Conservation (phyloP, 1,140 invertebrate species). For the Drosophila auraria region DNA sequence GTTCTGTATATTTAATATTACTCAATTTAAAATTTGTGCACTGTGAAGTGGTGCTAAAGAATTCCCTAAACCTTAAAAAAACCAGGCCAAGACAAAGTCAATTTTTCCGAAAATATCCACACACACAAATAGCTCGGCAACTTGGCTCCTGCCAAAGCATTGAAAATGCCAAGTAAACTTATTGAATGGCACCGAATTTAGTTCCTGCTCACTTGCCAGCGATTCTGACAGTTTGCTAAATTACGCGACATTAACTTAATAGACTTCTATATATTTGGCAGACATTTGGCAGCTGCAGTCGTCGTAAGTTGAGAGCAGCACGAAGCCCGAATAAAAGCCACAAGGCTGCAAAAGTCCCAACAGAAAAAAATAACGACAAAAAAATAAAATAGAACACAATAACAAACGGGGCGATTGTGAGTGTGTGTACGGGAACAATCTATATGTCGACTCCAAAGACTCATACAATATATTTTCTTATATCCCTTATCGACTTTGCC, state of each 20-base stretch:
- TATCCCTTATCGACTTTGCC: conserved; percentile 41
- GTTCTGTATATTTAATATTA: neutral
- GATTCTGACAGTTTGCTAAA: conserved; percentile 81
- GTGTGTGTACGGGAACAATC: conserved; percentile 30
- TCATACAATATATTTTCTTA: conserved; percentile 51
- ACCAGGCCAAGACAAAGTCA: neutral
- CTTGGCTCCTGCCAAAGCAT: conserved; percentile 12
- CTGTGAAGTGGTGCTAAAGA: neutral
- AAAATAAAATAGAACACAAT: conserved; percentile 37
- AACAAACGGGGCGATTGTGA: conserved; percentile 38
- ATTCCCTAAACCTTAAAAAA: conserved; percentile 8
- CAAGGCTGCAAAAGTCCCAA: conserved; percentile 59
- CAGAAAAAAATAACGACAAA: conserved; percentile 27
- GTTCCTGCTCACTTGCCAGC: conserved; percentile 73
- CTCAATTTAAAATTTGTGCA: too few relatives aligned
- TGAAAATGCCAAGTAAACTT: conserved; percentile 56
- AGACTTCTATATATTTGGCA: conserved; percentile 75
- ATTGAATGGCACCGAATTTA: conserved; percentile 60
- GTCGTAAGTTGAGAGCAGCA: conserved; percentile 40
- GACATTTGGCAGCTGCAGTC: conserved; percentile 76
- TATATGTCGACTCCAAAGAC: conserved; percentile 39
- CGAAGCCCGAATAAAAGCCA: conserved; percentile 53
- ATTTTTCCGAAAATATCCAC: conserved; percentile 13
- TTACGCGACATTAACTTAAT: conserved; percentile 82
- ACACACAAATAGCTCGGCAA: conserved; percentile 27